Base-by-base conservation (phyloP, 2,888 invertebrate genomes). In the Synanthedon andrenaeformis region DNA sequence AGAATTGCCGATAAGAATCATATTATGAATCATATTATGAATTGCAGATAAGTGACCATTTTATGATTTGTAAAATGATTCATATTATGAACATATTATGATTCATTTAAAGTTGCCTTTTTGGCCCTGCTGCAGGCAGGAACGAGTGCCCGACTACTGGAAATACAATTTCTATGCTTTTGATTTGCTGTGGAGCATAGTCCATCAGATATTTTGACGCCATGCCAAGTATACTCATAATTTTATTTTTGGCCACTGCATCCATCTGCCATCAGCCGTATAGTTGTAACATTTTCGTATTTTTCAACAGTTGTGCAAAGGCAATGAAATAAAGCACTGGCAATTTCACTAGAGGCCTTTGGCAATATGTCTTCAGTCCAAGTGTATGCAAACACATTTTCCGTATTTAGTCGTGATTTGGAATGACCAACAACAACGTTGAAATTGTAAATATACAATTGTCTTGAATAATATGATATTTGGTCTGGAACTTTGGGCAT, bases 161-260 rank as follows among this genome's bases (percentile, higher is more conserved):
- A 50, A 62, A 62, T 48, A 64, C 51, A 13, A 65, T 55, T 53
- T 62, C 62, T 1, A 63, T 53, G 8, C 11, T 56, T 54, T 59
- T 57, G 49, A 61, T 54, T 3, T 28, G 45, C 17, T 52, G 49
- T 12, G 58, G 58, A 49, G 57, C 59, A 54, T 60, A 45, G 41
- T 57, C 53, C 41, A 57, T 63, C 56, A 56, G 55, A 45, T 51
- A 63, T 55, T 52, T 59, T 52, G 49, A 57, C 56, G 62, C 67
- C 70, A 70, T 70, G 62, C 42, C 69, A 62, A 62, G 35, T 12
- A 61, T 50, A 42, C 53, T 52, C 10, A 52, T 49, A 54, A 63
- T 64, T 57, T 64, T 63, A 53, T n/a, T 64, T 63, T 51, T 63
- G 62, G 42, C 58, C 59, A 52, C 57, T 52, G 53, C 62, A 61